Conservation (phyloP, 2,888 invertebrate genomes). For the Zeuzera pyrina region DNA sequence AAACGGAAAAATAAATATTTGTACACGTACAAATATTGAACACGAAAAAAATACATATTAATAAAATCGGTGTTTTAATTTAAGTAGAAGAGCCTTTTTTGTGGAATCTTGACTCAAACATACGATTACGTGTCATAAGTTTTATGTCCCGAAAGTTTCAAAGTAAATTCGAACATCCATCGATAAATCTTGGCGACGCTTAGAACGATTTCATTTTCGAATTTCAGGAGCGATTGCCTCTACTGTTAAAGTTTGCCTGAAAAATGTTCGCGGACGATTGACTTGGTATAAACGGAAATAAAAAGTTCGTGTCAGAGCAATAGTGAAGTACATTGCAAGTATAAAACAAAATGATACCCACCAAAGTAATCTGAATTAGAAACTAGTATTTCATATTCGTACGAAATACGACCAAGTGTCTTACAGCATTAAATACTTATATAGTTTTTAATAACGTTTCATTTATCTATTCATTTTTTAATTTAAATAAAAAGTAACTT, state of each 20-base stretch:
- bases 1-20: too few relatives aligned
- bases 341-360: conserved; percentile 56
- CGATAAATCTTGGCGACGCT: conserved; percentile 73
- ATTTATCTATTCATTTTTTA: conserved; percentile 18
- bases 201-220: conserved; percentile 73
- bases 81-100: conserved; percentile 18
- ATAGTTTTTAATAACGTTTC: too few relatives aligned
- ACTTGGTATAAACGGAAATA: conserved; percentile 72
- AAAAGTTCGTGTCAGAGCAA: conserved; percentile 71
- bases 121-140: conserved; percentile 73
- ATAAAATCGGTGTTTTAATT: too few relatives aligned
- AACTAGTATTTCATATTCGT: too few relatives aligned
- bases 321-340: conserved; percentile 62
- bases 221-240: conserved; percentile 73
- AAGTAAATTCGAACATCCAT: conserved; percentile 72
- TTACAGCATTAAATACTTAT: too few relatives aligned
- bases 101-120: conserved; percentile 47
- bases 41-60: too few relatives aligned
- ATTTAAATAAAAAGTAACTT: conserved; percentile 1
- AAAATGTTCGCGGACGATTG: conserved; percentile 73
- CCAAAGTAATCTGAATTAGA: conserved; percentile 53
- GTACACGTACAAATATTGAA: too few relatives aligned
- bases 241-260: conserved; percentile 73
- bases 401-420: too few relatives aligned
- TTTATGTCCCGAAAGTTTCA: conserved; percentile 68